Percentiles rank a stretch among this genome's conserved stretches.
phyloP scores from a whole-genome alignment of 1,140 invertebrate genomes.

The Papilio polyxenes region DNA sequence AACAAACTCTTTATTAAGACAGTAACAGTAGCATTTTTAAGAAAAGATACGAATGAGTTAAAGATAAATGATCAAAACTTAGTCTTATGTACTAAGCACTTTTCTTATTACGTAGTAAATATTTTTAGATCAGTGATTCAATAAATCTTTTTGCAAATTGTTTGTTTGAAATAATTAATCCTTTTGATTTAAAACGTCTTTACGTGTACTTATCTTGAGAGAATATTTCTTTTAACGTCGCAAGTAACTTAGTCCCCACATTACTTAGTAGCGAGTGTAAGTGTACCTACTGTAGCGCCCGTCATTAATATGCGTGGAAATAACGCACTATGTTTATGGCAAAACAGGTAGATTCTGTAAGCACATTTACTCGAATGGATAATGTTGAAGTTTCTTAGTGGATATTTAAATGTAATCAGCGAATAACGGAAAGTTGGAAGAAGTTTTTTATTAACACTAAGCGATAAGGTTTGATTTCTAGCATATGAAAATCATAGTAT shows the following conservation, averaged over 20 bases:
- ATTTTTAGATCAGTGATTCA: background rate
- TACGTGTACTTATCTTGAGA: background rate
- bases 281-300: slow-evolving; percentile 19
- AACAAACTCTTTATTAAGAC: background rate
- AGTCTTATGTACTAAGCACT: too few species aligned
- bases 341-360: slow-evolving; percentile 38
- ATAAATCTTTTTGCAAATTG: background rate
- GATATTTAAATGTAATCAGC: slow-evolving; percentile 18
- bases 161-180: background rate
- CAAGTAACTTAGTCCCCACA: slow-evolving; percentile 27
- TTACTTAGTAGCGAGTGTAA: slow-evolving; percentile 32
- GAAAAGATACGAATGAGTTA: too few species aligned
- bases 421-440: slow-evolving; percentile 17
- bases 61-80: too few species aligned
- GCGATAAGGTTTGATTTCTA: background rate
- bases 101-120: slow-evolving; percentile 2
- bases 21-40: background rate
- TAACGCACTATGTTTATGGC: slow-evolving; percentile 35
- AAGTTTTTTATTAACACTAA: background rate
- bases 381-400: slow-evolving; percentile 27
- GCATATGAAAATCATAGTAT: background rate
- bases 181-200: background rate
- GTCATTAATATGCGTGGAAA: slow-evolving; percentile 40
- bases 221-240: slow-evolving; percentile 29
- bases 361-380: slow-evolving; percentile 37